Conservation (phyloP, 2,113 vertebrate species). For the Dendrocopos noguchii region DNA sequence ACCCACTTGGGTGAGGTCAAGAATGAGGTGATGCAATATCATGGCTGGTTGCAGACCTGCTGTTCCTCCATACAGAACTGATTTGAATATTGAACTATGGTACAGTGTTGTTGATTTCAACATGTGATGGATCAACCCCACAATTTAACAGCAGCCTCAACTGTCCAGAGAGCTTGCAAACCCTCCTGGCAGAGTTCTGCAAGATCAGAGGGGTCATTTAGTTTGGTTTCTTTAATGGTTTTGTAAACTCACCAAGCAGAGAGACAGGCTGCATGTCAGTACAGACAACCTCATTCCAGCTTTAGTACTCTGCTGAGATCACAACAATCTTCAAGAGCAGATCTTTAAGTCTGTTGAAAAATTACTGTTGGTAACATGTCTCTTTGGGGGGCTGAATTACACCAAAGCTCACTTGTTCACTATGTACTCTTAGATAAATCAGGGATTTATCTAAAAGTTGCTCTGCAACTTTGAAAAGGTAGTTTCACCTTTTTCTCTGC, state of each 20-base stretch:
- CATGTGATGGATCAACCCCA: constrained; percentile 10
- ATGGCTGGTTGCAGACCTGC: background rate
- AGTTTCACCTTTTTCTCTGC: background rate
- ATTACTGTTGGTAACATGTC: background rate
- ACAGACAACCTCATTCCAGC: background rate
- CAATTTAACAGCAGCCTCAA: constrained; percentile 32
- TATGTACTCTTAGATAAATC: background rate
- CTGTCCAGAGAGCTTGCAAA: constrained; percentile 39
- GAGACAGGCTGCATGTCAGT: background rate
- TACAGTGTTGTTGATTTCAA: constrained; percentile 38
- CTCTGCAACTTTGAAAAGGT: background rate
- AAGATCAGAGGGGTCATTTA: constrained; percentile 29
- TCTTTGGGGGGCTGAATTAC: background rate
- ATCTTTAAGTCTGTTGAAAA: background rate
- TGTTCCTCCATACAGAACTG: background rate
- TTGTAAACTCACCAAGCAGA: constrained; percentile 12
- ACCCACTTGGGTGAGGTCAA: constrained; percentile 20
- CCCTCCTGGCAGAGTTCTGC: constrained; percentile 16
- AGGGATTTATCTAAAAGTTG: no score
- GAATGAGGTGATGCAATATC: constrained; percentile 17
- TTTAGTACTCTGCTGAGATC: background rate
- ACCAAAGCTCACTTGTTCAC: background rate
- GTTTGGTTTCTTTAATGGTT: background rate
- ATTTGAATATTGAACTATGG: constrained; percentile 42
- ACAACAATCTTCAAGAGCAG: background rate